Base-by-base conservation (phyloP, 2,797 vertebrate genomes). In the Microchirus variegatus region DNA sequence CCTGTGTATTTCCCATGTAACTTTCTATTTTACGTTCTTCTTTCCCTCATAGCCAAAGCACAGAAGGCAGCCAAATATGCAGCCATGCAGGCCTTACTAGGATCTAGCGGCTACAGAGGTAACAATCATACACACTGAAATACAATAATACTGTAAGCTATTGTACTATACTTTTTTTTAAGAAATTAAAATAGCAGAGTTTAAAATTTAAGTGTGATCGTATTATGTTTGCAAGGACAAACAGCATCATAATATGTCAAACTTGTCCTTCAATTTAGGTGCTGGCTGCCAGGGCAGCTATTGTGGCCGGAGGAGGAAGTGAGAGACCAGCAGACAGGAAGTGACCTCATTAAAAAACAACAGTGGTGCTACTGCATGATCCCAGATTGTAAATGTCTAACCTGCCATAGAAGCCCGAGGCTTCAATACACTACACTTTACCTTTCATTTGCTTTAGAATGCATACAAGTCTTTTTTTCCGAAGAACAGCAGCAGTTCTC, bases 311-410 rank as follows among this genome's bases (percentile, higher is more conserved):
- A 96, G 94, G 89, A 95, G 95, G 92, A 99, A 98, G 93, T 98
- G 94, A 96, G 83, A 88, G 57, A 78, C 72, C 52, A 67, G 66
- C 59, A 43, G 15, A 85, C 70, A 89, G 81, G 91, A 93, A 81
- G 70, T 95, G 94, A 97, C 95, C 96, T 98, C 96, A 97, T 94
- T 82, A 92, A 95, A 22, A 22, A 82, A 93, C 93, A 92, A 86
- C 64, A 81, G 80, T 95, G 97, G 96, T 97, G 97, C 97, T 98
- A 98, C 93, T 94, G 94, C 93, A 89, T 95, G 93, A 94, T 94
- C 51, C 89, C 90, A 92, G 94, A 96, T 94, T 95, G 94, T 95
- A 94, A 92, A 79, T 80, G 76, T 84, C 75, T 79, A 51, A 68
- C 46, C 64, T 82, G 56, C 61, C 65, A 75, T 48, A 42, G 61